Conservation (phyloP, 2,113 vertebrate species). For the Hassar affinis region DNA sequence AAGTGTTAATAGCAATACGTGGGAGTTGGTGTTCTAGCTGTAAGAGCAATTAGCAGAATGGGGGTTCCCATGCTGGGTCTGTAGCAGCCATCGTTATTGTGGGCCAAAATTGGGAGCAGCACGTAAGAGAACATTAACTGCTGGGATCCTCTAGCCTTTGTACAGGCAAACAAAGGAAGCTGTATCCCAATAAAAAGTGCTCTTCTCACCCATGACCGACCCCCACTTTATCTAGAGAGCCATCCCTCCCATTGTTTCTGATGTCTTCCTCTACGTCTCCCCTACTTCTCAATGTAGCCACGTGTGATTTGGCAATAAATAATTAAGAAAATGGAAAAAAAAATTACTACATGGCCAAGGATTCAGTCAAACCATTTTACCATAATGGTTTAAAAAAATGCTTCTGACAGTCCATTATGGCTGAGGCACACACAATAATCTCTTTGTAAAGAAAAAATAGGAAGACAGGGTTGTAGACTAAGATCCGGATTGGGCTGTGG, state of each 20-base stretch:
- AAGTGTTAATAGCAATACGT: neutral
- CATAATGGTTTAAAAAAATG: neutral
- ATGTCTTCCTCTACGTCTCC: conserved; percentile 64
- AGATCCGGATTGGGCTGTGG: neutral
- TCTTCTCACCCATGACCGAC: conserved; percentile 64
- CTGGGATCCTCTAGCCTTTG: conserved; percentile 66
- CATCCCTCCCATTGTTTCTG: conserved; percentile 61
- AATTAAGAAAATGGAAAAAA: neutral
- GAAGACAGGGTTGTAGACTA: neutral
- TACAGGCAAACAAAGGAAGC: conserved; percentile 69
- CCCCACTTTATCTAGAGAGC: conserved; percentile 64
- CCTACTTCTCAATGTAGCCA: conserved; percentile 3
- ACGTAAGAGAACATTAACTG: conserved; percentile 70
- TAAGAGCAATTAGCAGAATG: conserved; percentile 7
- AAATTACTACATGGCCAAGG: neutral
- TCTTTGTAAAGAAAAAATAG: neutral
- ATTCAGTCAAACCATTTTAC: neutral
- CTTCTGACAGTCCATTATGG: neutral
- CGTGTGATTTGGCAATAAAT: neutral
- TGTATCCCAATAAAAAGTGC: conserved; percentile 63
- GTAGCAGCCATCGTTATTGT: conserved; percentile 10
- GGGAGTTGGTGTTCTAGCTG: neutral
- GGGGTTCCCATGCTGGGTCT: conserved; percentile 55
- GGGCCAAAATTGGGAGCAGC: conserved; percentile 64
- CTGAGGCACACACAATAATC: neutral